phyloP scores from a whole-genome alignment of 2,888 invertebrate species.

The Drosophila melanosoma region DNA sequence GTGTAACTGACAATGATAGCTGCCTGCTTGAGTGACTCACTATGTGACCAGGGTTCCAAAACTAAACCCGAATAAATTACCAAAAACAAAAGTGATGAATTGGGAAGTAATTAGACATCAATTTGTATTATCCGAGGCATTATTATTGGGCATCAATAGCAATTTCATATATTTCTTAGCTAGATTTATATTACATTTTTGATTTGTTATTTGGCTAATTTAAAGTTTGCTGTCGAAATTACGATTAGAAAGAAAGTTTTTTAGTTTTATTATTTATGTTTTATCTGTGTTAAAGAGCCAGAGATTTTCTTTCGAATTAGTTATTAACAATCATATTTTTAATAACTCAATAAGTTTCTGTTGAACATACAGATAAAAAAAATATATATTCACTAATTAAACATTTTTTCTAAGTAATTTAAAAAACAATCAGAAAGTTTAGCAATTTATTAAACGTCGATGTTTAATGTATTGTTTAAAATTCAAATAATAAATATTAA shows the following conservation, averaged over 20 bases:
- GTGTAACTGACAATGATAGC: constrained; percentile 74
- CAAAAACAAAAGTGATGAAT: neutral
- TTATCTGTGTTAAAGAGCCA: neutral
- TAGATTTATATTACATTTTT: no score
- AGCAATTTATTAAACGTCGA: no score
- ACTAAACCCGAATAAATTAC: neutral
- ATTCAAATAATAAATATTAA: neutral
- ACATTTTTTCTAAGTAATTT: neutral
- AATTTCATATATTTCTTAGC: no score
- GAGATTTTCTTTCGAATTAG: neutral
- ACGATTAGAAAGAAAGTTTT: neutral
- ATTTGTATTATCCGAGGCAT: no score
- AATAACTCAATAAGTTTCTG: neutral
- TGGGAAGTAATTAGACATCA: neutral
- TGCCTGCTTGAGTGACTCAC: constrained; percentile 62
- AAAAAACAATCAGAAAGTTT: neutral
- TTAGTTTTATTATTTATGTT: neutral
- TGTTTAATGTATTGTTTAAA: rapidly evolving
- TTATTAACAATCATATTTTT: neutral
- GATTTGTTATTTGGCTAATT: no score
- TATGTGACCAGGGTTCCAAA: constrained; percentile 57
- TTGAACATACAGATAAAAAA: neutral
- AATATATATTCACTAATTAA: rapidly evolving
- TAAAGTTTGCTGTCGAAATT: neutral
- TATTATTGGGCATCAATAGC: no score